A percentile compares a stretch with the other conserved stretches of the same genome.
Conservation (phyloP, 2,113 vertebrate genomes). For the Uria aalge region DNA sequence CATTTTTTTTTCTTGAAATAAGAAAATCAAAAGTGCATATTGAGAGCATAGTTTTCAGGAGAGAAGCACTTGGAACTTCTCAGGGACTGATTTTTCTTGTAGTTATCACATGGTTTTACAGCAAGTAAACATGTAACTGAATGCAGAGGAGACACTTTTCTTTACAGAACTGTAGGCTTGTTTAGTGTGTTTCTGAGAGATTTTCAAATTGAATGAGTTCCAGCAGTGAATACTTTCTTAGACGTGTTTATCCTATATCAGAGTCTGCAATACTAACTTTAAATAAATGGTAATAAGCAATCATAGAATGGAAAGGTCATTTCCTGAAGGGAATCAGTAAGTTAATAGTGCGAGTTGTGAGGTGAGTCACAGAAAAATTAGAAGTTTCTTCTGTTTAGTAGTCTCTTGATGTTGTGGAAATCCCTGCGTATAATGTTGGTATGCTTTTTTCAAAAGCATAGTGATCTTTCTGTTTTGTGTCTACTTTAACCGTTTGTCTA, state of each 20-base stretch:
- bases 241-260: background rate
- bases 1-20: background rate
- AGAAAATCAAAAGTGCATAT: background rate
- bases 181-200: background rate
- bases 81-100: background rate
- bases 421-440: background rate
- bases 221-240: background rate
- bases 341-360: background rate
- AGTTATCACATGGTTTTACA: fast-evolving
- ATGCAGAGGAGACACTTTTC: background rate
- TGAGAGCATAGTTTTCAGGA: background rate
- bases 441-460: background rate
- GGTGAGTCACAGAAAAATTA: background rate
- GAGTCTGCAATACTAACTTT: background rate
- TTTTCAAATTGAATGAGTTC: background rate
- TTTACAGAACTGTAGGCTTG: background rate
- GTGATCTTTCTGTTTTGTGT: background rate
- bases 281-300: background rate
- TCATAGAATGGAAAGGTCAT: background rate
- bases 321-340: background rate
- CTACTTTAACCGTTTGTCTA: background rate
- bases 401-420: background rate
- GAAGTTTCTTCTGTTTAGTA: background rate
- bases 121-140: background rate
- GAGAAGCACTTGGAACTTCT: background rate